These are phyloP conservation scores for Muschampia plurimacula DNA, from an alignment of 2,888 invertebrate genomes.

Conservation along the genomic window DNA sequence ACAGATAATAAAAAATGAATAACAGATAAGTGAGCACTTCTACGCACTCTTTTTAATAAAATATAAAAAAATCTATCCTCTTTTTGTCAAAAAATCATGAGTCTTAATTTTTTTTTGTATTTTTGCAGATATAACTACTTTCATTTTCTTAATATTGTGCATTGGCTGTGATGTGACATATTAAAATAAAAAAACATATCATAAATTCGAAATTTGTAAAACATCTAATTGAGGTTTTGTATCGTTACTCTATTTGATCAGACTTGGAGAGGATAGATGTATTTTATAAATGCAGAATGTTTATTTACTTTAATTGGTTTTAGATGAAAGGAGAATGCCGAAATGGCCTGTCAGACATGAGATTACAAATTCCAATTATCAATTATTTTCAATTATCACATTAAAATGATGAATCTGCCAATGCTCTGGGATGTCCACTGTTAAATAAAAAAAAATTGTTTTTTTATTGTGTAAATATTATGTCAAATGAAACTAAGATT, in stretches of 20 bases:
- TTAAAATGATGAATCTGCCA: too few relatives aligned
- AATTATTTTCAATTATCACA: too few relatives aligned
- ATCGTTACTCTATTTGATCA: not conserved
- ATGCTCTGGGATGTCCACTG: too few relatives aligned
- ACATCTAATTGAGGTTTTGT: not conserved
- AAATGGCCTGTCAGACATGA: too few relatives aligned
- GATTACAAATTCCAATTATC: too few relatives aligned
- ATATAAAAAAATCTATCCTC: not conserved
- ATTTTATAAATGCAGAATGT: not conserved
- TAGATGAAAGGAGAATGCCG: not conserved
- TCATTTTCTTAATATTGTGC: too few relatives aligned
- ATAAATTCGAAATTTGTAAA: not conserved
- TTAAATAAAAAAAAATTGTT: too few relatives aligned
- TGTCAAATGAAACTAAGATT: too few relatives aligned
- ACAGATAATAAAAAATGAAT: not conserved
- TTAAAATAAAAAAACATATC: conserved; percentile 15
- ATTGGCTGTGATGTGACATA: conserved; percentile 20
- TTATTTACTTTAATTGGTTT: not conserved
- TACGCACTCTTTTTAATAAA: not conserved
- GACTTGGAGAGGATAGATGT: conserved; percentile 27
- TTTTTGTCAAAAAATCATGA: not conserved
- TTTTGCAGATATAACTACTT: too few relatives aligned
- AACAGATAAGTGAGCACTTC: too few relatives aligned
- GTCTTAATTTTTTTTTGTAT: too few relatives aligned
- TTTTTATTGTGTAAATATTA: too few relatives aligned